A percentile compares a stretch with the other conserved stretches of the same genome.
phyloP scores from a whole-genome alignment of 2,888 invertebrate species.

The Corythucha ciliata region DNA sequence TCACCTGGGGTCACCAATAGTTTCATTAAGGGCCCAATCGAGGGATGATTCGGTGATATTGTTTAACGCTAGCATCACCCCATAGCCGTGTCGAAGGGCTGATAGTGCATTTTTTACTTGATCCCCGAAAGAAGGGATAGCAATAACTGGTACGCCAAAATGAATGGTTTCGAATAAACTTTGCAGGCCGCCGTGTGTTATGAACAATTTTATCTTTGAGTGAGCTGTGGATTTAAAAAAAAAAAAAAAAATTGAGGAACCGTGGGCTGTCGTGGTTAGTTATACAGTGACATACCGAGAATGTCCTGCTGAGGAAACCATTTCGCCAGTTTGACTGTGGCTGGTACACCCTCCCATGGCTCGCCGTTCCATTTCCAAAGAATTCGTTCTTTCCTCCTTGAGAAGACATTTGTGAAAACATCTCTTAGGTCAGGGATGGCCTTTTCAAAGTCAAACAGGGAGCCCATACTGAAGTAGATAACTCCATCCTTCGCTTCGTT shows the following conservation, averaged over 20 bases:
- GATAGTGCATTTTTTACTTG: constrained; percentile 18
- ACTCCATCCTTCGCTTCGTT: constrained; percentile 56
- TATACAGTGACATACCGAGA: constrained; percentile 22
- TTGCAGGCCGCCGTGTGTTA: constrained; percentile 21
- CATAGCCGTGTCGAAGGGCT: not conserved
- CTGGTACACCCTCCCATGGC: constrained; percentile 52
- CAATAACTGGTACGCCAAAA: constrained; percentile 20
- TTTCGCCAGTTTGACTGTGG: constrained; percentile 59
- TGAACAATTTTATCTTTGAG: constrained; percentile 21
- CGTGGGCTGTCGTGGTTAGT: no score
- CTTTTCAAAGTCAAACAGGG: no score
- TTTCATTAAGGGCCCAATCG: no score
- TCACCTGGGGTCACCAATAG: no score
- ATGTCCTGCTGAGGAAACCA: constrained; percentile 30
- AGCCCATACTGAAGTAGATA: constrained; percentile 64
- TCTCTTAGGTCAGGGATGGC: constrained; percentile 49
- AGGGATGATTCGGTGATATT: no score
- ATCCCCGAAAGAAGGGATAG: constrained; percentile 19
- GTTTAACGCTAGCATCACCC: not conserved
- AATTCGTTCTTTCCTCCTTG: constrained; percentile 61
- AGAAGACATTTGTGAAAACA: constrained; percentile 54
- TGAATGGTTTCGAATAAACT: constrained; percentile 22
- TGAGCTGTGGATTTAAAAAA: constrained; percentile 23
- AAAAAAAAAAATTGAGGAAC: no score
- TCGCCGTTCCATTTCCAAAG: no score